Conservation (phyloP, 2,888 invertebrate genomes). For the Ariolimax columbianus region DNA sequence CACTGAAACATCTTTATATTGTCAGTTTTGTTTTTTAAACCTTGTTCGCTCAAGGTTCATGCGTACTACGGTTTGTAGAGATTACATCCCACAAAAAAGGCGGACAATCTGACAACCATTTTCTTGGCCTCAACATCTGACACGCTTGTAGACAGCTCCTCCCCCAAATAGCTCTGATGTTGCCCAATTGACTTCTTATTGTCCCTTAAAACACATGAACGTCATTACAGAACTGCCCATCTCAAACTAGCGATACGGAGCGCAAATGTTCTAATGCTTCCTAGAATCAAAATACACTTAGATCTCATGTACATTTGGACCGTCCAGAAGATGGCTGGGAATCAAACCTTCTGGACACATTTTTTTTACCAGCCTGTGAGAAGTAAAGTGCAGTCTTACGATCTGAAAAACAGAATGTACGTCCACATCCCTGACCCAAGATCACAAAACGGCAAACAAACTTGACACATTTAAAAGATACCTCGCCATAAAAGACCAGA, state of each 20-base stretch:
- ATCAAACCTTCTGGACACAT: neutral
- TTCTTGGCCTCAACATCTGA: neutral
- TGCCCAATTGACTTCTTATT: neutral
- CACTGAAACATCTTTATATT: no score
- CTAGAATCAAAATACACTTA: no score
- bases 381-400: neutral
- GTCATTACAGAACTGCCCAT: neutral
- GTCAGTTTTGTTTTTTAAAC: no score
- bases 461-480: neutral
- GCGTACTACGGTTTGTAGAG: no score
- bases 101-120: neutral
- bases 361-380: neutral
- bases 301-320: neutral
- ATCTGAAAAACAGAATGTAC: neutral
- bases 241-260: neutral
- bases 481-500: no score
- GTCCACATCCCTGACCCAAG: neutral
- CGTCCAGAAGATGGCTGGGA: slow-evolving; percentile 7
- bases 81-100: neutral
- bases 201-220: neutral
- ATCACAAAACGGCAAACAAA: neutral
- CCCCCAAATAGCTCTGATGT: neutral
- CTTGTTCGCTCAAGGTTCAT: no score
- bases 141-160: neutral
- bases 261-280: neutral